Percentiles rank a stretch among this genome's conserved stretches.
These are phyloP conservation scores for Anolis sagrei DNA, from an alignment of 2,113 vertebrate genomes.

Conservation along the genomic window DNA sequence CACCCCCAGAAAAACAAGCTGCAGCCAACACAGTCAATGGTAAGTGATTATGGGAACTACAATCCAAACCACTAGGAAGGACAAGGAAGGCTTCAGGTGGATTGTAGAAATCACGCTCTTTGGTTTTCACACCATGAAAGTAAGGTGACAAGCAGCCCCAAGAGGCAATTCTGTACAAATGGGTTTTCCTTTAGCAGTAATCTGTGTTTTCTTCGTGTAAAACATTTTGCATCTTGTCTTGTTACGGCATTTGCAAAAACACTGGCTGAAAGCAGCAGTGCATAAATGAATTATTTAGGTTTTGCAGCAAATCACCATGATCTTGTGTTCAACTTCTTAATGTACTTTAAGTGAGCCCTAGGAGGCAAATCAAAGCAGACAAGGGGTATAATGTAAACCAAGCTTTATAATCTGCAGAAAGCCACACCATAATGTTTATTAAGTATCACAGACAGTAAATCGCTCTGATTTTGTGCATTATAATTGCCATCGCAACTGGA, in stretches of 20 bases:
- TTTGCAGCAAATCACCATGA: constrained; percentile 82
- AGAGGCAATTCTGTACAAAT: constrained; percentile 30
- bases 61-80: neutral
- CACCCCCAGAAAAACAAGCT: no score
- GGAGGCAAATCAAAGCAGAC: constrained; percentile 82
- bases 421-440: constrained; percentile 81
- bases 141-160: constrained; percentile 5
- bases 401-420: constrained; percentile 84
- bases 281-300: constrained; percentile 93
- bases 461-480: constrained; percentile 75
- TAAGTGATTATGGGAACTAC: neutral
- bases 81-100: neutral
- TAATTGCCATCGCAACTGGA: constrained; percentile 50
- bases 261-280: constrained; percentile 84
- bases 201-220: constrained; percentile 70
- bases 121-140: neutral
- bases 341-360: constrained; percentile 84
- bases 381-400: constrained; percentile 85
- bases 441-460: constrained; percentile 80
- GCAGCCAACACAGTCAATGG: neutral
- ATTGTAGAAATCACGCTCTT: neutral
- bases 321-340: constrained; percentile 81
- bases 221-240: constrained; percentile 89
- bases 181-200: constrained; percentile 57
- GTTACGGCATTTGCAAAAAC: constrained; percentile 92